phyloP scores from a whole-genome alignment of 1,140 invertebrate species.

The Euschistus heros region DNA sequence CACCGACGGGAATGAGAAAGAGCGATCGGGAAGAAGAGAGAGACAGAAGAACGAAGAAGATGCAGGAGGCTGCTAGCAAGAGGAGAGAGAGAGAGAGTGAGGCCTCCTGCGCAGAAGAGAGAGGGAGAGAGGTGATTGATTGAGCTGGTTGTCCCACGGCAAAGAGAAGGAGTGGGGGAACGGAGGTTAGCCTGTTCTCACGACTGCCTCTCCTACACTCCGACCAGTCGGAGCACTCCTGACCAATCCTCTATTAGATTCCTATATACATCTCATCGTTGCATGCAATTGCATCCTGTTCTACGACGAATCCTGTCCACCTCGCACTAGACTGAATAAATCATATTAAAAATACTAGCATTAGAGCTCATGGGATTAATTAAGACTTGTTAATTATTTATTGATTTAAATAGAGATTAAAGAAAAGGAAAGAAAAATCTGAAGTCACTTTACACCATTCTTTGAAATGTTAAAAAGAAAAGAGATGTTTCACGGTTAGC shows the following conservation, averaged over 20 bases:
- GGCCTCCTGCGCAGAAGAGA: constrained; percentile 21
- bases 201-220: constrained; percentile 2
- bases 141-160: constrained; percentile 20
- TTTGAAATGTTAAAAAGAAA: too few species aligned
- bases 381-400: too few species aligned
- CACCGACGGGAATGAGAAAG: constrained; percentile 29
- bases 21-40: not conserved
- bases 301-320: too few species aligned
- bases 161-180: constrained; percentile 4
- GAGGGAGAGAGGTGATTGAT: constrained; percentile 28
- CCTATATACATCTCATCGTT: not conserved
- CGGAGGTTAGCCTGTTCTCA: constrained; percentile 18
- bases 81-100: constrained; percentile 26
- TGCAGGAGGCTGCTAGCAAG: not conserved
- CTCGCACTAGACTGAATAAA: too few species aligned
- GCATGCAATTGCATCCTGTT: not conserved
- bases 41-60: not conserved
- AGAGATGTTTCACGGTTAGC: too few species aligned
- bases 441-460: too few species aligned
- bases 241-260: not conserved
- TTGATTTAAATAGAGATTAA: too few species aligned
- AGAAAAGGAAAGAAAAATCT: too few species aligned
- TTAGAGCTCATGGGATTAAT: too few species aligned
- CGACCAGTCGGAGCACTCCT: not conserved
- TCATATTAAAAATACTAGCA: too few species aligned